These are phyloP conservation scores for Saxidomus purpurata DNA, from an alignment of 1,140 invertebrate genomes.

Conservation along the genomic window DNA sequence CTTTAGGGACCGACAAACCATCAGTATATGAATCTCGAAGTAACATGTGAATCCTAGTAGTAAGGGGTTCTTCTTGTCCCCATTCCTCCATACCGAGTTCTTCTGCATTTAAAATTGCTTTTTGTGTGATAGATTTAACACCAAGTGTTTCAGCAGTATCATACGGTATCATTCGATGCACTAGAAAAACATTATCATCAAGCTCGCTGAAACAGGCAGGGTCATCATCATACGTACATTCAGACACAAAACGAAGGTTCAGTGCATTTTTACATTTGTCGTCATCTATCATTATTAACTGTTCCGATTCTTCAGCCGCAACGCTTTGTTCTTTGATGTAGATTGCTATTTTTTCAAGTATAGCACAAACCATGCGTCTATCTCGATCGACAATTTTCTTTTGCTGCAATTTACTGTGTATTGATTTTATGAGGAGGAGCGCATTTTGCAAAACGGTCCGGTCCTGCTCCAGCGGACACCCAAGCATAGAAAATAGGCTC, in stretches of 20 bases:
- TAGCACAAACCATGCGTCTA: neutral
- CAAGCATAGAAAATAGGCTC: neutral
- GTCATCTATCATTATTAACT: neutral
- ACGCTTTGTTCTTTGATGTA: conserved; percentile 1
- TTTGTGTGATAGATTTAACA: conserved; percentile 67
- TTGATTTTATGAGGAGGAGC: neutral
- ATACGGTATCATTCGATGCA: conserved; percentile 51
- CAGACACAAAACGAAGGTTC: conserved; percentile 14
- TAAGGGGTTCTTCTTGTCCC: conserved; percentile 79
- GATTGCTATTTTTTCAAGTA: neutral
- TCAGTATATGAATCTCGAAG: conserved; percentile 74
- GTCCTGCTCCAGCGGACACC: conserved; percentile 2
- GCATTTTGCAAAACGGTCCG: neutral
- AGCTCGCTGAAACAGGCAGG: conserved; percentile 70
- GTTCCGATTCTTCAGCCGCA: conserved; percentile 12
- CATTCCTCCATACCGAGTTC: conserved; percentile 67
- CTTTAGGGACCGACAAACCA: conserved; percentile 81
- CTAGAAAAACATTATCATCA: conserved; percentile 66
- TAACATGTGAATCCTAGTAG: conserved; percentile 72
- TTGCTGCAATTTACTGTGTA: neutral
- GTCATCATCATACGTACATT: conserved; percentile 67
- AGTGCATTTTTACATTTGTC: conserved; percentile 15
- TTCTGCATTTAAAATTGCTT: conserved; percentile 44
- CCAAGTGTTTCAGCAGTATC: conserved; percentile 68
- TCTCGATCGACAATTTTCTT: neutral